phyloP scores from a whole-genome alignment of 2,113 vertebrate genomes.

The Colistium nudipinnis region DNA sequence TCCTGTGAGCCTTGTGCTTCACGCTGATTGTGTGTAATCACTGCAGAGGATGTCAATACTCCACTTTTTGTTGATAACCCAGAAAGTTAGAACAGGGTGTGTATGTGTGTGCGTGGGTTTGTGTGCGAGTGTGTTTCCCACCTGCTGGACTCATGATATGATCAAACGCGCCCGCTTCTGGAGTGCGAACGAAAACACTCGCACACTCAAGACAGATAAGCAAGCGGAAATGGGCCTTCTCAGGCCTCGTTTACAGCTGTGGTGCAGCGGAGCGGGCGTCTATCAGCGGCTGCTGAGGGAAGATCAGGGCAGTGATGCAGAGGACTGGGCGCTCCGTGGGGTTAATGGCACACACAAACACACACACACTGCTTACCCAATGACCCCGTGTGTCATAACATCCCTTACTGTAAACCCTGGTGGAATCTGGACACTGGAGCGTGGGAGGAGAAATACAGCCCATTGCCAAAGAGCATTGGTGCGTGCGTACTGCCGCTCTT shows the following conservation, averaged over 20 bases:
- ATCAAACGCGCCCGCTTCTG: constrained; percentile 46
- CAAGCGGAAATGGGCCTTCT: constrained; percentile 40
- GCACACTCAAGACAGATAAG: constrained; percentile 58
- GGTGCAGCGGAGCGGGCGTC: background rate
- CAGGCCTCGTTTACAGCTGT: constrained; percentile 39
- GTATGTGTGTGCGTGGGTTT: constrained; percentile 3
- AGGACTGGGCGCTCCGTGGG: background rate
- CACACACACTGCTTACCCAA: constrained; percentile 41
- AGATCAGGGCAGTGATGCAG: constrained; percentile 1
- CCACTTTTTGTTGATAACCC: constrained; percentile 27
- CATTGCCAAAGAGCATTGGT: background rate
- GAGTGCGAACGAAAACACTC: constrained; percentile 55
- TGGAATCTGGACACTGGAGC: constrained; percentile 56
- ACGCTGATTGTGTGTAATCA: constrained; percentile 54
- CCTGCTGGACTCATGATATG: constrained; percentile 54
- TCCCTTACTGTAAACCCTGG: constrained; percentile 68
- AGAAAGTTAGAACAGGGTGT: constrained; percentile 8
- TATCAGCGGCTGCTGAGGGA: constrained; percentile 39
- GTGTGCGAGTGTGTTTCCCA: constrained; percentile 49
- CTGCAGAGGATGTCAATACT: constrained; percentile 51
- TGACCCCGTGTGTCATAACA: constrained; percentile 67
- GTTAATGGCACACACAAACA: background rate
- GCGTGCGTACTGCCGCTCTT: background rate
- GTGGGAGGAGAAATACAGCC: constrained; percentile 48
- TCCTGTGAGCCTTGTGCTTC: constrained; percentile 46